These are phyloP conservation scores for Epinotia brunnichana DNA, from an alignment of 2,888 invertebrate species.

Conservation along the genomic window DNA sequence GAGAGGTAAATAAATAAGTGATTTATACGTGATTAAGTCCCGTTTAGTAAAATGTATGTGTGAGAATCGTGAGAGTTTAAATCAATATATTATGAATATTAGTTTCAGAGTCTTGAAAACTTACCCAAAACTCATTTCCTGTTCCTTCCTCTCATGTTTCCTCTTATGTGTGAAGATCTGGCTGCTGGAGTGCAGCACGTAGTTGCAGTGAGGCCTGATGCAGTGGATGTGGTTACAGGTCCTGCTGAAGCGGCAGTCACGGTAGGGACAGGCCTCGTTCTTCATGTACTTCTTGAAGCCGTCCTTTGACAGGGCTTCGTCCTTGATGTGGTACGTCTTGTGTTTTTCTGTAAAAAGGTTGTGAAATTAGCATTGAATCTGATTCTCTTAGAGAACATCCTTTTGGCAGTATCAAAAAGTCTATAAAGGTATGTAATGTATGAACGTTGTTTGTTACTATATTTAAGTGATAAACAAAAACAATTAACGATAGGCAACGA, in stretches of 20 bases:
- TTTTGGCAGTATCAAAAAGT: too few species aligned
- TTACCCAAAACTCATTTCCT: constrained; percentile 93
- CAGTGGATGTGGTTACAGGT: constrained; percentile 99
- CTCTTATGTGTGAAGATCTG: constrained; percentile 98
- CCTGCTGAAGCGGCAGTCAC: constrained; percentile 95
- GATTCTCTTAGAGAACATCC: too few species aligned
- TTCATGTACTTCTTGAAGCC: constrained; percentile 99
- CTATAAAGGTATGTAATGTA: too few species aligned
- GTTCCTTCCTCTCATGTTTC: constrained; percentile 97
- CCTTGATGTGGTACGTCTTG: constrained; percentile 98
- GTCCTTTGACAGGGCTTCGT: constrained; percentile 96
- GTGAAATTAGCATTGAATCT: too few species aligned
- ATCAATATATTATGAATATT: too few species aligned
- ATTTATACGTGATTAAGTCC: too few species aligned
- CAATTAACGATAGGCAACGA: too few species aligned
- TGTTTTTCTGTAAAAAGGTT: constrained; percentile 92
- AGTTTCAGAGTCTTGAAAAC: constrained; percentile 58
- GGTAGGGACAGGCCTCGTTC: constrained; percentile 96
- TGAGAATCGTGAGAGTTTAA: too few species aligned
- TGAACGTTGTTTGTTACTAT: too few species aligned
- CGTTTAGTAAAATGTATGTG: too few species aligned
- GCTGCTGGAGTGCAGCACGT: constrained; percentile 97
- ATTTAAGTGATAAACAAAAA: too few species aligned
- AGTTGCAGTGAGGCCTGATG: constrained; percentile 96
- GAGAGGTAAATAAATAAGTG: too few species aligned